Base-by-base conservation (phyloP, 2,888 invertebrate species). In the Dorcus hopei region DNA sequence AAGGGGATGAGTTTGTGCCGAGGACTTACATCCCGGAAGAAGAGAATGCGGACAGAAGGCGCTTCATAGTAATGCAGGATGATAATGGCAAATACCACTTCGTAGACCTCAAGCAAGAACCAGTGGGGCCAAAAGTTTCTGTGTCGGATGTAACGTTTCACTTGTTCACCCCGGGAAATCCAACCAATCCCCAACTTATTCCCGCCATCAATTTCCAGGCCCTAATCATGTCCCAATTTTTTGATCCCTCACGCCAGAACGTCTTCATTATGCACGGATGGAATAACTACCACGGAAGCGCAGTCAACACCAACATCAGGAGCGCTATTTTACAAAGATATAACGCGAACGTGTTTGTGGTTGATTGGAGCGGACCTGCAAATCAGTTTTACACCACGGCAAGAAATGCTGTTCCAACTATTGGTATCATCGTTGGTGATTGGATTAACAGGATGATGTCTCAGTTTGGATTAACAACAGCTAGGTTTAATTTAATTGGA, bases 251-350 rank as follows among this genome's bases (percentile, higher is more conserved):
- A 1, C 63, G 67, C 48, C 42, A 56, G 14, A 72, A 66, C 3
- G 61, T 74, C 9, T 74, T 77, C 56, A 61, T 77, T 9, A 57
- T 69, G 9, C 77, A 77, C 58, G 77, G 77, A 11, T 77, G 74
- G 75, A 64, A 65, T 9, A 73, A 71, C 54, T 59, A 69, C 52
- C 54, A 69, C 38, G 53, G 47, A 8, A 72, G 74, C 26, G 40
- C 59, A 4, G 57, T 75, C 14, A 68, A 70, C 52, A 51, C 45
- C 3, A 9, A 63, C 3, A 55, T 75, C 4, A 67, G 58, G 49
- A 52, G 59, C 6, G 72, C 72, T 11, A 43, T 72, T 19, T 49
- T 76, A 7, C 49, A 53, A 5, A 57, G 49, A 4, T 42, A 65
- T 16, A 72, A 77, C 56, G 64, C 70, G 5, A 78, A 78, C 59